phyloP scores from a whole-genome alignment of 1,140 invertebrate genomes.

The Daktulosphaira vitifoliae region DNA sequence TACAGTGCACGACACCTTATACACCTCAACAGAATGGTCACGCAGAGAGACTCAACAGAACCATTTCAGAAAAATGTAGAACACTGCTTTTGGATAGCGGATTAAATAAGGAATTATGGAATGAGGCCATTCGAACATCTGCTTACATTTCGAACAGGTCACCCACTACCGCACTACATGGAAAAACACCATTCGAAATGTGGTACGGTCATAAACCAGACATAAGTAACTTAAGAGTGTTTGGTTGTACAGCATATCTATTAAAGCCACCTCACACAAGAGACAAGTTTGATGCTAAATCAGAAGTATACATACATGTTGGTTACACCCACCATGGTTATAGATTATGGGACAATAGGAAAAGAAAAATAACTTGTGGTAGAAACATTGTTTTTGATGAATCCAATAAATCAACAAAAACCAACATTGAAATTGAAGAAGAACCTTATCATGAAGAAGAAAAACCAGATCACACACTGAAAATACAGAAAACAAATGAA shows the following conservation, averaged over 20 bases:
- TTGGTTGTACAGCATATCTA: constrained; percentile 39
- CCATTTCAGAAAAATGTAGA: constrained; percentile 31
- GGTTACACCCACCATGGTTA: constrained; percentile 39
- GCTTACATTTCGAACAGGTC: constrained; percentile 32
- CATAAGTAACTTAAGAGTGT: constrained; percentile 39
- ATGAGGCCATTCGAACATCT: constrained; percentile 33
- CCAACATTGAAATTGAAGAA: too few species aligned
- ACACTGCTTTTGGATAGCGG: background rate
- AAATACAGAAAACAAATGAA: too few species aligned
- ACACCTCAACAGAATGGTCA: constrained; percentile 43
- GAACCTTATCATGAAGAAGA: background rate
- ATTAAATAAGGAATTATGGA: constrained; percentile 30
- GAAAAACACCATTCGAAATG: constrained; percentile 37
- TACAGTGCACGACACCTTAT: constrained; percentile 39
- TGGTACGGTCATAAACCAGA: constrained; percentile 36
- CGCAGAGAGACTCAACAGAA: constrained; percentile 40
- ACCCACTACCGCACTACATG: constrained; percentile 11
- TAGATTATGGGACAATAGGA: background rate
- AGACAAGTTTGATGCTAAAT: constrained; percentile 41
- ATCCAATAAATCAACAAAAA: background rate
- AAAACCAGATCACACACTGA: background rate
- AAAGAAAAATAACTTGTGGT: background rate
- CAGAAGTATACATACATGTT: constrained; percentile 33
- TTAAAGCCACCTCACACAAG: constrained; percentile 36
- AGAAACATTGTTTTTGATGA: constrained; percentile 8